A percentile compares a stretch with the other conserved stretches of the same genome.
These are phyloP conservation scores for Latrodectus hesperus DNA, from an alignment of 2,888 invertebrate genomes.

Conservation along the genomic window DNA sequence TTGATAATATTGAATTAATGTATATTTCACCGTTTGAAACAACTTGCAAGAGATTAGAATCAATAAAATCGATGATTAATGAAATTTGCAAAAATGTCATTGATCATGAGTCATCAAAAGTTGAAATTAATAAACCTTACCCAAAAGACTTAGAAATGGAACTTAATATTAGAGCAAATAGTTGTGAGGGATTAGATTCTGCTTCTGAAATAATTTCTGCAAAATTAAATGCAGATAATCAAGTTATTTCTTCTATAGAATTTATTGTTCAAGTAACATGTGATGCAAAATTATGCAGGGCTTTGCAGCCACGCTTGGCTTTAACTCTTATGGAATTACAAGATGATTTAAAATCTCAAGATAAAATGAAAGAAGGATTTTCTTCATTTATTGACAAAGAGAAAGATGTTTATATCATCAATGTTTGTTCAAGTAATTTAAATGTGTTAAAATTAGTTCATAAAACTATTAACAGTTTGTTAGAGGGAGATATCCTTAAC, in stretches of 20 bases:
- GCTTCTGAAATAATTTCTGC: slow-evolving; percentile 15
- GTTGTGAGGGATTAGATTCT: slow-evolving; percentile 7
- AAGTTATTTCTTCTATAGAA: slow-evolving; percentile 16
- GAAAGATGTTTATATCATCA: slow-evolving; percentile 10
- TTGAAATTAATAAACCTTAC: slow-evolving; percentile 30
- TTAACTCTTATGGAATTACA: slow-evolving; percentile 14
- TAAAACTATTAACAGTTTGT: slow-evolving; percentile 24
- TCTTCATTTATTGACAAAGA: slow-evolving; percentile 12
- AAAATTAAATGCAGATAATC: background rate
- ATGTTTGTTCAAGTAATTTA: slow-evolving; percentile 23
- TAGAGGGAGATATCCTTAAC: slow-evolving; percentile 47
- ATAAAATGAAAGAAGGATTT: background rate
- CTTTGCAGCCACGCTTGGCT: slow-evolving; percentile 22
- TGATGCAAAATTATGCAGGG: slow-evolving; percentile 31
- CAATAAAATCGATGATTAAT: slow-evolving; percentile 16
- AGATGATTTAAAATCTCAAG: background rate
- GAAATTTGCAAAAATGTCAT: slow-evolving; percentile 14
- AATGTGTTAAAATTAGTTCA: slow-evolving; percentile 38
- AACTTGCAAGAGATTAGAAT: slow-evolving; percentile 2
- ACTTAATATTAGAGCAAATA: slow-evolving; percentile 13
- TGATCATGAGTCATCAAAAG: slow-evolving; percentile 9
- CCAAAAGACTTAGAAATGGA: slow-evolving; percentile 27
- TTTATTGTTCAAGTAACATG: slow-evolving; percentile 22
- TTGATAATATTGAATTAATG: slow-evolving; percentile 27
- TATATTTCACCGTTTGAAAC: slow-evolving; percentile 42